Conservation (phyloP, 2,888 invertebrate genomes). For the Tetrapedia diversipes region DNA sequence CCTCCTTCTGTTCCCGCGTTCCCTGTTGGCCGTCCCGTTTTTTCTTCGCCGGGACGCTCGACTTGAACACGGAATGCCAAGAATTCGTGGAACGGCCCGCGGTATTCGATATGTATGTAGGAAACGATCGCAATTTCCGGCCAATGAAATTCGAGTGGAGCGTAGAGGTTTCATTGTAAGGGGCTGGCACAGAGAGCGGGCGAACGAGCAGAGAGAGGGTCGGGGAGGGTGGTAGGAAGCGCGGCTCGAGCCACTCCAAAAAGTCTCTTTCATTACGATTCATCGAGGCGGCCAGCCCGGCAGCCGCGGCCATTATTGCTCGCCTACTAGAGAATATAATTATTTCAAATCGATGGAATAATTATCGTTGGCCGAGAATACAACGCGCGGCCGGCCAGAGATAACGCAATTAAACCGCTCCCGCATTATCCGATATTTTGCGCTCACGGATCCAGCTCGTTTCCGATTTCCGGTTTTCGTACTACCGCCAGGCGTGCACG, state of each 20-base stretch:
- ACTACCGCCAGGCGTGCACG: not conserved
- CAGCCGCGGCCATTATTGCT: slow-evolving; percentile 38
- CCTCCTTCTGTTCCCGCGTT: not conserved
- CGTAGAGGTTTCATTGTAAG: slow-evolving; percentile 43
- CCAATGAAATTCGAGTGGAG: slow-evolving; percentile 58
- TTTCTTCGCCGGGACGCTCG: slow-evolving; percentile 37
- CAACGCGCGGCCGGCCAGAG: slow-evolving; percentile 36
- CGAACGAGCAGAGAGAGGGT: not conserved
- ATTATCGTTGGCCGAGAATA: slow-evolving; percentile 47
- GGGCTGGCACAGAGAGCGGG: slow-evolving; percentile 15
- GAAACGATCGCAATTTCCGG: slow-evolving; percentile 63
- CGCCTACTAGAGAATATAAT: slow-evolving; percentile 54
- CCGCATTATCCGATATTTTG: slow-evolving; percentile 61
- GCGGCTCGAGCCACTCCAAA: not conserved
- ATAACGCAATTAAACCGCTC: slow-evolving; percentile 67
- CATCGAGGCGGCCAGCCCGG: not conserved
- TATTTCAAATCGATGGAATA: slow-evolving; percentile 67
- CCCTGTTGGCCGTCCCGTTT: slow-evolving; percentile 15
- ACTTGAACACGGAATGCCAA: slow-evolving; percentile 47
- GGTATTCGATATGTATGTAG: slow-evolving; percentile 61
- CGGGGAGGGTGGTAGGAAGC: not conserved
- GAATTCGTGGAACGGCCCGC: slow-evolving; percentile 60
- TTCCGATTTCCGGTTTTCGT: slow-evolving; percentile 23
- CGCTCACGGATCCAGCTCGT: slow-evolving; percentile 25
- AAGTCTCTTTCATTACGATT: slow-evolving; percentile 26